Conservation (phyloP, 2,113 vertebrate genomes). For the Nerophis ophidion region DNA sequence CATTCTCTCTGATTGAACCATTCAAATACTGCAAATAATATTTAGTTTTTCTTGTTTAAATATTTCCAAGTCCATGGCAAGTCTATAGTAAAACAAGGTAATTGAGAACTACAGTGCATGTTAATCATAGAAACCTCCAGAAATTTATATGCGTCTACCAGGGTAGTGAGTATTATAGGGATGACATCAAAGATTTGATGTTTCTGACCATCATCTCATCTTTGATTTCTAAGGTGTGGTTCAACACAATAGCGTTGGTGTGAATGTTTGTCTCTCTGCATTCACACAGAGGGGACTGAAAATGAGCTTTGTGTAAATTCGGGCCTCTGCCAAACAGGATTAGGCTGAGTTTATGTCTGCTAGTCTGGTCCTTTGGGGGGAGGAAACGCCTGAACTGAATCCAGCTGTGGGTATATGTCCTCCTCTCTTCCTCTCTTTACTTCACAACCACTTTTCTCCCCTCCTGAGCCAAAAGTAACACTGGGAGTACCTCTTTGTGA, state of each 20-base stretch:
- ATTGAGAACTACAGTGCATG: neutral
- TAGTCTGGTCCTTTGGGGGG: slow-evolving; percentile 25
- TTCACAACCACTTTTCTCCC: slow-evolving; percentile 33
- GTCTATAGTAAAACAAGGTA: neutral
- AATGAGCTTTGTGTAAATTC: slow-evolving; percentile 13
- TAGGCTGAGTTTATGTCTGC: slow-evolving; percentile 54
- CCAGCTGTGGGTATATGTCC: slow-evolving; percentile 40
- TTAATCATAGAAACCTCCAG: neutral
- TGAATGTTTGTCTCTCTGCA: neutral
- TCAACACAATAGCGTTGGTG: neutral
- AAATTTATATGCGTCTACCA: neutral
- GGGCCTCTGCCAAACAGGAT: slow-evolving; percentile 34
- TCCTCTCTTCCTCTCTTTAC: slow-evolving; percentile 19
- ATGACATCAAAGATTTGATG: neutral
- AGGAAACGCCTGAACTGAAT: slow-evolving; percentile 26
- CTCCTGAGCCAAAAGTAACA: slow-evolving; percentile 47
- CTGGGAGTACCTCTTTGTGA: slow-evolving; percentile 18
- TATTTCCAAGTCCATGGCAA: no score
- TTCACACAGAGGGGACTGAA: slow-evolving; percentile 3
- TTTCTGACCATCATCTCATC: neutral
- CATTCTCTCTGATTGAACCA: neutral
- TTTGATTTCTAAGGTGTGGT: neutral
- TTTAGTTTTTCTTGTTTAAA: neutral
- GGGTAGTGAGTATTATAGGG: neutral
- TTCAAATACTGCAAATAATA: neutral